A percentile compares a stretch with the other conserved stretches of the same genome.
These are phyloP conservation scores for Epinephelus lanceolatus DNA, from an alignment of 2,113 vertebrate genomes.

Conservation along the genomic window DNA sequence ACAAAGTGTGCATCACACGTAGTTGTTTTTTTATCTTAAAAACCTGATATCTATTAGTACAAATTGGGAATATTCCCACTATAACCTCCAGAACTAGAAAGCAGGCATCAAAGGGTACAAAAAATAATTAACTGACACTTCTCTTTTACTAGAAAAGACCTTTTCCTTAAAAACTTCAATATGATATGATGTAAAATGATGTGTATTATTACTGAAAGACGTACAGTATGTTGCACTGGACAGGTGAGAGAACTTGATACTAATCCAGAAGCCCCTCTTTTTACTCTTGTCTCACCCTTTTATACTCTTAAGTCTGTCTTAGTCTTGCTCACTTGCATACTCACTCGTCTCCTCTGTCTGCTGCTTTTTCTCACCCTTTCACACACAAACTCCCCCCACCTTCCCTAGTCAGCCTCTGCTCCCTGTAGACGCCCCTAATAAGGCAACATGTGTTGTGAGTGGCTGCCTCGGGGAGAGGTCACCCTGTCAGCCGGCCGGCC, in stretches of 20 bases:
- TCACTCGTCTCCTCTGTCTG: constrained; percentile 22
- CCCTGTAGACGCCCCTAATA: constrained; percentile 82
- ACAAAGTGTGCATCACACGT: neutral
- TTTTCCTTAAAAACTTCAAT: neutral
- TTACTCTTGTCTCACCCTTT: neutral
- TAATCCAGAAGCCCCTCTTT: neutral
- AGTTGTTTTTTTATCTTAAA: too few relatives aligned
- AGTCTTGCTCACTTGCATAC: constrained; percentile 7
- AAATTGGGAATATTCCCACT: too few relatives aligned
- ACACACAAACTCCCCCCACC: constrained; percentile 20
- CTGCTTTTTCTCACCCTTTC: constrained; percentile 57
- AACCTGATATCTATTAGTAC: too few relatives aligned
- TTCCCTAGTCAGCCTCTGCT: constrained; percentile 35
- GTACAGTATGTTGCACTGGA: too few relatives aligned
- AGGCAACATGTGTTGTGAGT: constrained; percentile 85
- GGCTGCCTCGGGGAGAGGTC: constrained; percentile 75
- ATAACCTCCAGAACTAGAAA: too few relatives aligned
- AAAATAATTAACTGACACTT: neutral
- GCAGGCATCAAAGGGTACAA: neutral
- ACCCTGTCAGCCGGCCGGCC: constrained; percentile 47
- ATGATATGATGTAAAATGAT: neutral
- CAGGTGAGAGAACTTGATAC: too few relatives aligned
- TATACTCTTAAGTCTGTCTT: neutral
- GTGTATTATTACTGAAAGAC: neutral
- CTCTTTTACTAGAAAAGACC: neutral